A percentile compares a stretch with the other conserved stretches of the same genome.
phyloP scores from a whole-genome alignment of 2,113 vertebrate genomes.

The Talpa occidentalis region DNA sequence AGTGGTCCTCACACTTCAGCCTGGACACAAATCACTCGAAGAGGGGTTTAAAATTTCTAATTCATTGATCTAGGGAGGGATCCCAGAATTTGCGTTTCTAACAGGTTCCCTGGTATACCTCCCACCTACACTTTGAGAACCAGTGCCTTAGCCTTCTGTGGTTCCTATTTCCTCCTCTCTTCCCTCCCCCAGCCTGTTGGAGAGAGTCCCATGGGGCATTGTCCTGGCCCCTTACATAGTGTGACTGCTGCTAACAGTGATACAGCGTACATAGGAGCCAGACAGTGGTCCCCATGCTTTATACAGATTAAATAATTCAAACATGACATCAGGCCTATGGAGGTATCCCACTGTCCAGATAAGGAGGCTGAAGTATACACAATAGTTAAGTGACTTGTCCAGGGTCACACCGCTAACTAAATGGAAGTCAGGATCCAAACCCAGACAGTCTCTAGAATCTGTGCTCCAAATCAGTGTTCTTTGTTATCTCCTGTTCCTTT shows the following conservation, averaged over 20 bases:
- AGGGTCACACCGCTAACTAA: background rate
- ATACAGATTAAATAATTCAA: background rate
- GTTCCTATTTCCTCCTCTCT: background rate
- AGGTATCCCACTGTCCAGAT: background rate
- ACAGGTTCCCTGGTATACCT: background rate
- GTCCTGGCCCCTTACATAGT: background rate
- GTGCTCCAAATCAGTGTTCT: background rate
- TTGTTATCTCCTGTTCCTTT: background rate
- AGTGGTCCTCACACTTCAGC: background rate
- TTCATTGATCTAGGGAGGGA: background rate
- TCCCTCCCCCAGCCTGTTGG: background rate
- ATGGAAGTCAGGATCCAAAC: background rate
- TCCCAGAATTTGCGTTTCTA: background rate
- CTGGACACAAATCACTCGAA: background rate
- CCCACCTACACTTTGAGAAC: background rate
- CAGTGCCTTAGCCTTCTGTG: background rate
- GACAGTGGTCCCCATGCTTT: background rate
- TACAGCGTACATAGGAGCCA: background rate
- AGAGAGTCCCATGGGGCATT: background rate
- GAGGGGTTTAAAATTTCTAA: background rate
- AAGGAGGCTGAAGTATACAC: background rate
- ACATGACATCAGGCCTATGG: background rate
- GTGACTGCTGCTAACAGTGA: background rate
- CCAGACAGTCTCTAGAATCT: background rate
- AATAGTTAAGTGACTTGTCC: background rate